These are phyloP conservation scores for Smutsia temminckii DNA, from an alignment of 2,797 vertebrate species.

Conservation along the genomic window DNA sequence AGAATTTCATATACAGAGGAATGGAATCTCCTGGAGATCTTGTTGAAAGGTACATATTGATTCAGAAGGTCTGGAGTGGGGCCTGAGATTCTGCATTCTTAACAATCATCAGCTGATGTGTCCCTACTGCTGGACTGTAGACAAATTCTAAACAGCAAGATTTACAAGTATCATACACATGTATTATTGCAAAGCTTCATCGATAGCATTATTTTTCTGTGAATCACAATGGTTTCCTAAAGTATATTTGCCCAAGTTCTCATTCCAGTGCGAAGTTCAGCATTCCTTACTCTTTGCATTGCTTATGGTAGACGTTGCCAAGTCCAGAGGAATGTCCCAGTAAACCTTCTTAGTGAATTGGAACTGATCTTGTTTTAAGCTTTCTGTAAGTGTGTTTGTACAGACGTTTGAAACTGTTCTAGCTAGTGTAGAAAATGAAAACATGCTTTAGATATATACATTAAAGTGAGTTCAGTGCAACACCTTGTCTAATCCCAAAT, in stretches of 20 bases:
- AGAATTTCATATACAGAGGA: background rate
- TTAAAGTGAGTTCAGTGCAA: background rate
- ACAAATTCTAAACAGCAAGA: background rate
- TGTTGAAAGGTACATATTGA: background rate
- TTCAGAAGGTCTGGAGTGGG: background rate
- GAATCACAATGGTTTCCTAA: background rate
- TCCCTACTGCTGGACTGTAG: background rate
- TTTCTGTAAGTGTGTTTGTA: background rate
- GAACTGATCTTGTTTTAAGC: slow-evolving; percentile 13
- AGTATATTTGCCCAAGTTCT: background rate
- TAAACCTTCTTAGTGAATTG: background rate
- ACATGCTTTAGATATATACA: background rate
- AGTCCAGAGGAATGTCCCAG: background rate
- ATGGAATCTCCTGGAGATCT: background rate
- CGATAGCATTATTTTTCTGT: background rate
- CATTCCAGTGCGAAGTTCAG: background rate
- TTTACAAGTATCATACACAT: background rate
- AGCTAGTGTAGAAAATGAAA: background rate
- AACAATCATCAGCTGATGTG: background rate
- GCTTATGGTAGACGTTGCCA: background rate
- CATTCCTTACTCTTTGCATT: background rate
- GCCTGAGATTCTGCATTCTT: background rate
- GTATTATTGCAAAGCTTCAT: background rate
- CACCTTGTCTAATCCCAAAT: background rate
- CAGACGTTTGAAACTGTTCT: slow-evolving; percentile 6